Evolutionary conservation across 2,113 vertebrate genomes (phyloP).

Genomic region (Felis chaus): DNA sequence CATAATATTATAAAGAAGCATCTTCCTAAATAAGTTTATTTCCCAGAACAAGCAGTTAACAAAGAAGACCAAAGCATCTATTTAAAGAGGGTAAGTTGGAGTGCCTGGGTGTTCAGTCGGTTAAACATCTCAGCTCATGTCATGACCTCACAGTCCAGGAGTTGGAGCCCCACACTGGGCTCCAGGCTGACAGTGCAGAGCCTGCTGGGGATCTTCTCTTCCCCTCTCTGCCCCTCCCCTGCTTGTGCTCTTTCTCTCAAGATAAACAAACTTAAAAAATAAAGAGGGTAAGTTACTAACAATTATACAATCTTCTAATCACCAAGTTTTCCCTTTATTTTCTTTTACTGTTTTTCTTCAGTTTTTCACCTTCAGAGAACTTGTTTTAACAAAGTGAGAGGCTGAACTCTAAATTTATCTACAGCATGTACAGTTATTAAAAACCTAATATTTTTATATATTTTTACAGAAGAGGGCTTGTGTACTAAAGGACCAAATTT

Average conservation of each 20-base stretch:
- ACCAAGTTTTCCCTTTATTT: neutral
- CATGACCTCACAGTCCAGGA: too few species aligned
- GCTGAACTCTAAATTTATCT: slow-evolving; percentile 29
- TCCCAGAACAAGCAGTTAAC: slow-evolving; percentile 41
- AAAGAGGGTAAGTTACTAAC: slow-evolving; percentile 12
- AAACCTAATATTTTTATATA: slow-evolving; percentile 5
- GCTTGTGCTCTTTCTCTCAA: too few species aligned
- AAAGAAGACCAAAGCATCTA: slow-evolving; percentile 3
- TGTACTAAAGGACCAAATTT: slow-evolving; percentile 24
- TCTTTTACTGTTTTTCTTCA: slow-evolving; percentile 3
- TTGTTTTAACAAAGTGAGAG: slow-evolving; percentile 32
- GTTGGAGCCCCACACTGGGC: too few species aligned
- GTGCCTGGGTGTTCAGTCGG: too few species aligned
- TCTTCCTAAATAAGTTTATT: slow-evolving; percentile 51
- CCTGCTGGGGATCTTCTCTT: too few species aligned
- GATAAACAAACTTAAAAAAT: neutral
- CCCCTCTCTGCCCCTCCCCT: too few species aligned
- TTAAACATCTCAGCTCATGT: too few species aligned
- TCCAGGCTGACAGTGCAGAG: too few species aligned
- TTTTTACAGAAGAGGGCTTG: neutral
- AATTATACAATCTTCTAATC: slow-evolving; percentile 6
- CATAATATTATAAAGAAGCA: neutral
- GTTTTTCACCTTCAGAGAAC: slow-evolving; percentile 21
- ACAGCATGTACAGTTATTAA: neutral
- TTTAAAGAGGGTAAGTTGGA: neutral